Base-by-base conservation (phyloP, 2,797 vertebrate species). In the Enteromius trimaculatus region DNA sequence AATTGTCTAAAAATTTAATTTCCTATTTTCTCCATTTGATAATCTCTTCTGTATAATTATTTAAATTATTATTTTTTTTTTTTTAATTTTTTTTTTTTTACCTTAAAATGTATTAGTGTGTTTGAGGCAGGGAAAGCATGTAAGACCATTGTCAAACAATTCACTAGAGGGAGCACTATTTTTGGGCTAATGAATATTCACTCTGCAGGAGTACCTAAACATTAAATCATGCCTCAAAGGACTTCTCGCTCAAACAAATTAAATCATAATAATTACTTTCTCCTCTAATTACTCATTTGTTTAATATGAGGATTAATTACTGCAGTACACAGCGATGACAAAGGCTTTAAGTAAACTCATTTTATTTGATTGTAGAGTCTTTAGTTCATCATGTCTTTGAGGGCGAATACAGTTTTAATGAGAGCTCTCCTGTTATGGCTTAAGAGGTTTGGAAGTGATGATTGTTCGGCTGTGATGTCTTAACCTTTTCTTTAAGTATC, bases 121-220 rank as follows among this genome's bases (percentile, higher is more conserved):
- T 81, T 58, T 37, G n/a, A n/a, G 37, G 29, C 62, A 65, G 21
- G 68, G 47, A 53, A 76, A 64, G 71, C 60, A 49, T 76, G 79
- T 49, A 84, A 82, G 31, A 23, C 34, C 5, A 34, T 23, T 80
- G 84, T 82, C 69, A 75, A 77, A 85, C 55, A 79, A 65, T 70
- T 81, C 80, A 49, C 80, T 77, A 68, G 79, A 74, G 72, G 75
- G 51, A 84, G 34, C 51, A 64, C 4, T 53, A 47, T 75, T 44
- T 82, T 76, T 68, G 21, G n/a, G 49, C 77, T 84, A 77, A 85
- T 88, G 77, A 81, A 86, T 81, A 86, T 88, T 86, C 85, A 83
- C 70, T 37, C 62, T 69, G 72, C 65, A 31, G 31, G 3, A 47
- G 44, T 88, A 80, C 83, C 77, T 80, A 77, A 55, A 80, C 82